These are phyloP conservation scores for Noctua fimbriata DNA, from an alignment of 2,888 invertebrate genomes.

Conservation along the genomic window DNA sequence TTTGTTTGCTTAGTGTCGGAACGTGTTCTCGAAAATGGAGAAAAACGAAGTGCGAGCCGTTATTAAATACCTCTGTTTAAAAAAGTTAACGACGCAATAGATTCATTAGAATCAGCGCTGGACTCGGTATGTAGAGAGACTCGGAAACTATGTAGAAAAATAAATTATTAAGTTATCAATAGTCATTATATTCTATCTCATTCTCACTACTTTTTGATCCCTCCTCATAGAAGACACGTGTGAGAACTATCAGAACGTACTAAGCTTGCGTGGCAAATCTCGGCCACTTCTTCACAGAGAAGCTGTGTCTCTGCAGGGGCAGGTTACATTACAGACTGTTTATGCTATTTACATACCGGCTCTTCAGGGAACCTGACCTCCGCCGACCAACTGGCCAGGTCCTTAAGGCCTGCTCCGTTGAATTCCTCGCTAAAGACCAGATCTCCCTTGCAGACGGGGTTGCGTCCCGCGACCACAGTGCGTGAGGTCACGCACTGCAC, in stretches of 20 bases:
- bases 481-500: constrained; percentile 71
- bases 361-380: constrained; percentile 90
- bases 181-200: too few relatives aligned
- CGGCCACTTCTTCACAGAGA: not conserved
- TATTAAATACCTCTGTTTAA: too few relatives aligned
- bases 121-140: too few relatives aligned
- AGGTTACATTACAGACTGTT: not conserved
- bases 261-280: not conserved
- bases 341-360: constrained; percentile 87
- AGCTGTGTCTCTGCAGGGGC: too few relatives aligned
- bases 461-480: constrained; percentile 75
- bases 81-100: too few relatives aligned
- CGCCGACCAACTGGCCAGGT: constrained; percentile 85
- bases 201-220: too few relatives aligned
- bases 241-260: not conserved
- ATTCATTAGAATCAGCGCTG: too few relatives aligned
- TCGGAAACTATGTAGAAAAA: too few relatives aligned
- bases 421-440: constrained; percentile 92
- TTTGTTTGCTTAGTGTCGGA: too few relatives aligned
- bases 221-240: not conserved
- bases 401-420: constrained; percentile 73
- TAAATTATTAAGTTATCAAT: too few relatives aligned
- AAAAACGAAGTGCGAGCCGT: too few relatives aligned
- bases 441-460: constrained; percentile 86
- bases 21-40: too few relatives aligned